These are phyloP conservation scores for Prosapia bicincta DNA, from an alignment of 2,888 invertebrate species.

Conservation along the genomic window DNA sequence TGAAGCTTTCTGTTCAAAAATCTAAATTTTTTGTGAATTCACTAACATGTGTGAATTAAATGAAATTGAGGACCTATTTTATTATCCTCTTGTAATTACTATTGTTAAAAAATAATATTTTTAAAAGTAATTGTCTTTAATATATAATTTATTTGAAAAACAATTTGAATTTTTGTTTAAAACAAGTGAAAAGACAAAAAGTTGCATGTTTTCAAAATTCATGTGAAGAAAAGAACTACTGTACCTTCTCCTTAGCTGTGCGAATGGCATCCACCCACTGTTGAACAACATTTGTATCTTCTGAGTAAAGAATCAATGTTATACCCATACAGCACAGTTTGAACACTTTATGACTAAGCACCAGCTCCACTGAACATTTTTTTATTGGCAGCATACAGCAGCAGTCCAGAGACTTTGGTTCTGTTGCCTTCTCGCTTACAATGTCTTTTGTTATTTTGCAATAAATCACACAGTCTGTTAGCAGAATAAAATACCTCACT, in stretches of 20 bases:
- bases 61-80: too few species aligned
- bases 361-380: constrained; percentile 60
- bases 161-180: too few species aligned
- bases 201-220: too few species aligned
- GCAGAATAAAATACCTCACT: constrained; percentile 64
- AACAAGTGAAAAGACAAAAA: too few species aligned
- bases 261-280: constrained; percentile 56
- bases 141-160: too few species aligned
- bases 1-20: too few species aligned
- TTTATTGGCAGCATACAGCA: constrained; percentile 65
- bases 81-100: too few species aligned
- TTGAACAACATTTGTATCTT: constrained; percentile 52
- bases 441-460: constrained; percentile 51
- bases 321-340: constrained; percentile 58
- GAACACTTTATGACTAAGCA: constrained; percentile 59
- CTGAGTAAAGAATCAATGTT: constrained; percentile 55
- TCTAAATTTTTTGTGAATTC: too few species aligned
- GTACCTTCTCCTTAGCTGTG: constrained; percentile 53
- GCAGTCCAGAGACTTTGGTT: constrained; percentile 53
- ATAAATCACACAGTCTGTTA: constrained; percentile 70
- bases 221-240: too few species aligned
- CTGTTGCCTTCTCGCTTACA: not conserved
- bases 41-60: too few species aligned
- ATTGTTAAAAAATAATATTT: too few species aligned
- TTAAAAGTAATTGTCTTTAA: too few species aligned